These are phyloP conservation scores for Acheta domesticus DNA, from an alignment of 2,888 invertebrate species.

Conservation along the genomic window DNA sequence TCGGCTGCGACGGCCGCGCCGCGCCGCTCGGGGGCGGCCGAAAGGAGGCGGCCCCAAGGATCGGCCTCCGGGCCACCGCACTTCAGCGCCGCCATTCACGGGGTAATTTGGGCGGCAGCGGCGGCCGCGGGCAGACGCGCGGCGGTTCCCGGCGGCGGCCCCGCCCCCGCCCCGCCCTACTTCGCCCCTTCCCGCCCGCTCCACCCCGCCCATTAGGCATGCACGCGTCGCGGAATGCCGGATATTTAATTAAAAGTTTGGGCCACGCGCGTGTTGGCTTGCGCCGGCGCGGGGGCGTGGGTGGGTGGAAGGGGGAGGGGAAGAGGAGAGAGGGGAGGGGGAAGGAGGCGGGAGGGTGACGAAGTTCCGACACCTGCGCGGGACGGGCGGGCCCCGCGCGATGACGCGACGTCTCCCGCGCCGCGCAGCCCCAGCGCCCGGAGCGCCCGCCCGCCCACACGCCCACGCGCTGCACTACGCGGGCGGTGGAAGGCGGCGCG, in stretches of 20 bases:
- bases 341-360: not conserved
- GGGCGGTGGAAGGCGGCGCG: too few relatives aligned
- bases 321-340: not conserved
- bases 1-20: not conserved
- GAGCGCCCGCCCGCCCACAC: too few relatives aligned
- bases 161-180: not conserved
- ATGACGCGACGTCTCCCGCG: too few relatives aligned
- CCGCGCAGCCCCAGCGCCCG: too few relatives aligned
- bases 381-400: not conserved
- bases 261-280: not conserved
- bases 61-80: not conserved
- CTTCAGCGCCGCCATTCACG: not conserved
- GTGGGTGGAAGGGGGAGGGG: not conserved
- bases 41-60: too few relatives aligned
- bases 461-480: too few relatives aligned
- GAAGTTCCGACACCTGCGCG: not conserved
- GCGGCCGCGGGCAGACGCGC: not conserved
- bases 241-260: conserved; percentile 18
- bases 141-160: not conserved
- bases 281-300: not conserved
- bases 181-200: not conserved
- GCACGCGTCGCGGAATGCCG: conserved; percentile 10
- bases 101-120: not conserved
- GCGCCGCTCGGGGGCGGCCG: not conserved
- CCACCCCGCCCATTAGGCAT: not conserved